phyloP scores from a whole-genome alignment of 2,888 invertebrate genomes.

The Drymonia ruficornis region DNA sequence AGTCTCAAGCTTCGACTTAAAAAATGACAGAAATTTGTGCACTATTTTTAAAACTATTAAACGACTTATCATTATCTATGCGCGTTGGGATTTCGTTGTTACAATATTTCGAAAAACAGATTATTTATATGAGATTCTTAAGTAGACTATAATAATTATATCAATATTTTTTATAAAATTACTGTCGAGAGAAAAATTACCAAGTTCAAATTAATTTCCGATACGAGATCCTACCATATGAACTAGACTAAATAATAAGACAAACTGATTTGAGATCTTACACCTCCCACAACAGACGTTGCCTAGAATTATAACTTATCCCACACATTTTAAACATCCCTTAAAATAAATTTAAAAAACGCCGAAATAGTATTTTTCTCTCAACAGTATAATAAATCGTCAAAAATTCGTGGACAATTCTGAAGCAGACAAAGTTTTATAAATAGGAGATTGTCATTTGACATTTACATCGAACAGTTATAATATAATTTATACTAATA shows the following conservation, averaged over 20 bases:
- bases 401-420: not conserved
- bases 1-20: slow-evolving; percentile 22
- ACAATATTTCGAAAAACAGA: slow-evolving; percentile 28
- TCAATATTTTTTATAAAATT: slow-evolving; percentile 11
- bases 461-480: not conserved
- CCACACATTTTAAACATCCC: not conserved
- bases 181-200: slow-evolving; percentile 24
- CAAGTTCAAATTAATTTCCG: not conserved
- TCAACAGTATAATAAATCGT: not conserved
- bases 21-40: not conserved
- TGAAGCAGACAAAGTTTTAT: not conserved
- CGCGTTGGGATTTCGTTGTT: slow-evolving; percentile 51
- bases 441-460: not conserved
- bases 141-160: slow-evolving; percentile 14
- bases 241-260: too few relatives aligned
- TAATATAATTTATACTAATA: not conserved
- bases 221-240: too few relatives aligned
- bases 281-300: too few relatives aligned
- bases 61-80: slow-evolving; percentile 15
- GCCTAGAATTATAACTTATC: too few relatives aligned
- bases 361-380: not conserved
- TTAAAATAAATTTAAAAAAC: not conserved
- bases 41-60: slow-evolving; percentile 3
- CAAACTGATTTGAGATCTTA: too few relatives aligned
- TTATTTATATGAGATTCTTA: slow-evolving; percentile 37